These are phyloP conservation scores for Stenoptilia bipunctidactyla DNA, from an alignment of 2,888 invertebrate species.

Conservation along the genomic window DNA sequence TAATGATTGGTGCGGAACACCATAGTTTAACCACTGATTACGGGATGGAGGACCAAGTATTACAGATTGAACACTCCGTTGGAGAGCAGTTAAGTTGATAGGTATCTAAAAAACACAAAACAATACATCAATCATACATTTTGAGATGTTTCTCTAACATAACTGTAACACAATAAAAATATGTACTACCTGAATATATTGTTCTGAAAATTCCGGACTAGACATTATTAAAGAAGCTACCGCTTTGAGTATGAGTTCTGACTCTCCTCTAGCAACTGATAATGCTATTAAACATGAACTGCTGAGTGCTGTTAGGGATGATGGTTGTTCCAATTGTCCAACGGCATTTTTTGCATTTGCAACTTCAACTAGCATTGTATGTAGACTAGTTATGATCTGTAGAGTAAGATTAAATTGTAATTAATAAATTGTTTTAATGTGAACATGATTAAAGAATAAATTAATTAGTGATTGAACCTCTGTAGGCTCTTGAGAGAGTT, in stretches of 20 bases:
- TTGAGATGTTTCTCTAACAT: no score
- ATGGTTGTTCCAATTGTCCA: conserved; percentile 62
- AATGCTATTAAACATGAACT: conserved; percentile 93
- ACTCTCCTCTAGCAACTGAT: conserved; percentile 93
- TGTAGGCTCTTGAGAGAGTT: conserved; percentile 83
- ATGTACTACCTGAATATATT: conserved; percentile 82
- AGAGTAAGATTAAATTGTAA: conserved; percentile 21
- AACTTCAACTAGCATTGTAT: conserved; percentile 86
- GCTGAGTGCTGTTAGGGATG: conserved; percentile 86
- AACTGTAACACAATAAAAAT: conserved; percentile 3
- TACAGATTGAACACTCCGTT: conserved; percentile 90
- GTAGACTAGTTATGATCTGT: conserved; percentile 81
- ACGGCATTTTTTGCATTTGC: conserved; percentile 73
- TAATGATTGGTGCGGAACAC: conserved; percentile 83
- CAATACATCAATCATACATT: no score
- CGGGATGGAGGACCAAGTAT: conserved; percentile 85
- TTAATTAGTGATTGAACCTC: conserved; percentile 69
- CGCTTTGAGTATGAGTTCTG: conserved; percentile 89
- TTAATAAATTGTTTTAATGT: background rate
- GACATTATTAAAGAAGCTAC: conserved; percentile 91
- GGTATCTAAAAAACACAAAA: conserved; percentile 84
- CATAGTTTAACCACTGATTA: conserved; percentile 91
- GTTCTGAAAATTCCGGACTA: conserved; percentile 79
- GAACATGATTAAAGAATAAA: no score
- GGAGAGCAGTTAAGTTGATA: conserved; percentile 84